Conservation (phyloP, 2,888 invertebrate species). For the Formica aserva region DNA sequence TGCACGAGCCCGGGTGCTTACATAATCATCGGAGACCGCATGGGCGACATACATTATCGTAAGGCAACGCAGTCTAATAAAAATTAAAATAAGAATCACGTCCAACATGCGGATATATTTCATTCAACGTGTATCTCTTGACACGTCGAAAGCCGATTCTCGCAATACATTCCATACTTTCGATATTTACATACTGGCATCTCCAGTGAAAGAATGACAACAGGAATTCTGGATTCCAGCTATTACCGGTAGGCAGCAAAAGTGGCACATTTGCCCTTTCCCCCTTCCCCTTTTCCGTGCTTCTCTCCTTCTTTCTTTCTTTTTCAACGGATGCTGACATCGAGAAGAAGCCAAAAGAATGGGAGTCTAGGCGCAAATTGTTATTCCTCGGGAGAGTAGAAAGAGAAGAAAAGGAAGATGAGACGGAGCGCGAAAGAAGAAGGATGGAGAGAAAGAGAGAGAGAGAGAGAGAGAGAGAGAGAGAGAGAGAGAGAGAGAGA, state of each 20-base stretch:
- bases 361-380: constrained; percentile 71
- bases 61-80: constrained; percentile 28
- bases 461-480: not conserved
- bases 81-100: no score
- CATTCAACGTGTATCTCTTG: constrained; percentile 25
- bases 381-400: constrained; percentile 59
- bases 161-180: constrained; percentile 21
- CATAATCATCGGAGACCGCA: constrained; percentile 63
- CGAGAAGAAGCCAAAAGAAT: constrained; percentile 56
- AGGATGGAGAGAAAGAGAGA: constrained; percentile 22
- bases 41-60: constrained; percentile 33
- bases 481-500: constrained; percentile 21
- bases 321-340: constrained; percentile 24
- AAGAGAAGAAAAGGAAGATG: not conserved
- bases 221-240: constrained; percentile 8
- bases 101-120: not conserved
- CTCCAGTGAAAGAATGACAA: not conserved
- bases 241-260: constrained; percentile 32
- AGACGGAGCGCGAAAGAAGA: not conserved
- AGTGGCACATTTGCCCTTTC: constrained; percentile 35
- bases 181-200: constrained; percentile 3
- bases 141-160: constrained; percentile 47
- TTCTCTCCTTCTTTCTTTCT: constrained; percentile 8
- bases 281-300: not conserved
- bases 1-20: constrained; percentile 60